Percentiles rank a stretch among this genome's conserved stretches.
These are phyloP conservation scores for Acipenser oxyrinchus DNA, from an alignment of 2,797 vertebrate species.

Conservation along the genomic window DNA sequence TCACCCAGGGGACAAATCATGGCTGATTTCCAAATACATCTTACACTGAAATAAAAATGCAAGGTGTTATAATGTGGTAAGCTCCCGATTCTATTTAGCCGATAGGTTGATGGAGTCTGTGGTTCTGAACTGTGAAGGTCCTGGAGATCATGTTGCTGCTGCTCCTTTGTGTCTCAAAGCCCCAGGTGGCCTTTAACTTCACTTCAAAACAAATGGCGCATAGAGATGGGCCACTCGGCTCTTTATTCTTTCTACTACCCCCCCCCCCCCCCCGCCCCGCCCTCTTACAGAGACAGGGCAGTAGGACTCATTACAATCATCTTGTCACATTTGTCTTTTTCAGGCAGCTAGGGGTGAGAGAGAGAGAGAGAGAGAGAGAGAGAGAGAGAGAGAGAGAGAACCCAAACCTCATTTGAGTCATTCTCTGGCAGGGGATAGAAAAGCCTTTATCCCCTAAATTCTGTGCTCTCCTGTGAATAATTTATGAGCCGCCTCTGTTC, in stretches of 20 bases:
- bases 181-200: too few relatives aligned
- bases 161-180: too few relatives aligned
- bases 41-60: too few relatives aligned
- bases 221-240: constrained; percentile 25
- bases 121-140: too few relatives aligned
- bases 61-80: too few relatives aligned
- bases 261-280: constrained; percentile 7
- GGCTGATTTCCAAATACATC: too few relatives aligned
- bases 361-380: constrained; percentile 36
- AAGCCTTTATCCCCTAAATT: constrained; percentile 55
- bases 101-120: too few relatives aligned
- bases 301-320: constrained; percentile 35
- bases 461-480: constrained; percentile 53
- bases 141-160: too few relatives aligned
- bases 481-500: constrained; percentile 42
- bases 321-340: constrained; percentile 35
- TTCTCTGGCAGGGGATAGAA: constrained; percentile 30
- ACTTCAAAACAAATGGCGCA: constrained; percentile 20
- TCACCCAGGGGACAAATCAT: too few relatives aligned
- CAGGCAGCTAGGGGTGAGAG: constrained; percentile 49
- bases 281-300: constrained; percentile 22
- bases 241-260: constrained; percentile 18
- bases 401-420: constrained; percentile 38
- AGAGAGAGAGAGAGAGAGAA: constrained; percentile 20
- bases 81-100: too few relatives aligned